A percentile compares a stretch with the other conserved stretches of the same genome.
These are phyloP conservation scores for Lottia gigantea DNA, from an alignment of 2,888 invertebrate genomes.

Conservation along the genomic window DNA sequence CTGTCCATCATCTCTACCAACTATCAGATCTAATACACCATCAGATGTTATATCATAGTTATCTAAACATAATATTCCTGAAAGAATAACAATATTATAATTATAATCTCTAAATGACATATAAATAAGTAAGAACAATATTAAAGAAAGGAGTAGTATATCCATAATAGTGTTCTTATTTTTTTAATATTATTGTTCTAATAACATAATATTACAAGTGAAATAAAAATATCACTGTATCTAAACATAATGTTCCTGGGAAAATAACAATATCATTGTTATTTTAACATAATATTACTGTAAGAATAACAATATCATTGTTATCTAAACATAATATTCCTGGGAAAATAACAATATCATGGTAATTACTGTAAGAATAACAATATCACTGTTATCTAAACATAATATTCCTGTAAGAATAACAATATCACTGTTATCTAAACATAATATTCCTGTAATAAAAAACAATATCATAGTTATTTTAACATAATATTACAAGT, in stretches of 20 bases:
- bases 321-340: slow-evolving; percentile 71
- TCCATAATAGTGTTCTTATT: too few relatives aligned
- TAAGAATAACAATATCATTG: slow-evolving; percentile 72
- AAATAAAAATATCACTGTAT: slow-evolving; percentile 74
- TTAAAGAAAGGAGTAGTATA: too few relatives aligned
- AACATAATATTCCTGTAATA: slow-evolving; percentile 60
- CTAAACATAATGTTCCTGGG: slow-evolving; percentile 70
- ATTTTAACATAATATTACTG: too few relatives aligned
- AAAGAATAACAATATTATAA: neutral
- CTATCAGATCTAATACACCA: slow-evolving; percentile 79
- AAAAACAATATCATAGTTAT: neutral
- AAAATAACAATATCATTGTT: neutral
- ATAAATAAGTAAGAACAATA: slow-evolving; percentile 61
- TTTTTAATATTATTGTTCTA: slow-evolving; percentile 80
- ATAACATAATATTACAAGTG: slow-evolving; percentile 68
- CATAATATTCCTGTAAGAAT: slow-evolving; percentile 56
- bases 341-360: too few relatives aligned
- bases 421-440: slow-evolving; percentile 77
- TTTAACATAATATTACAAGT: neutral
- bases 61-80: slow-evolving; percentile 71
- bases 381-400: slow-evolving; percentile 78
- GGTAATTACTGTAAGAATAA: too few relatives aligned
- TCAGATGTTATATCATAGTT: slow-evolving; percentile 79
- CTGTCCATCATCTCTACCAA: slow-evolving; percentile 90
- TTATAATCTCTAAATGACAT: neutral